Conservation (phyloP, 2,888 invertebrate genomes). For the Stenodema calcarata region DNA sequence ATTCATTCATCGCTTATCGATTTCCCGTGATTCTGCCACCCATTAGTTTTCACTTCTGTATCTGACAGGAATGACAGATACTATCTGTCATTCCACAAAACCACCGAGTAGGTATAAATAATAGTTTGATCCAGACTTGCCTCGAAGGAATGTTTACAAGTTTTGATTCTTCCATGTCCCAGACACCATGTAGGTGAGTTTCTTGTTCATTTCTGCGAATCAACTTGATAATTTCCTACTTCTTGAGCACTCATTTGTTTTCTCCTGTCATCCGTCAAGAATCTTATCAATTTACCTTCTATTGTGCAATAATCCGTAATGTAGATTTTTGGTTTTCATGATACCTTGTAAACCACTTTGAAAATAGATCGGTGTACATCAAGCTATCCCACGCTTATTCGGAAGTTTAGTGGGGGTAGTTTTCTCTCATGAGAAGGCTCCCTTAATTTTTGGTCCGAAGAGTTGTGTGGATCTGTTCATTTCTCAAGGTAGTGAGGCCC, state of each 20-base stretch:
- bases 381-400: too few species aligned
- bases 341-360: too few species aligned
- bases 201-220: not conserved
- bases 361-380: too few species aligned
- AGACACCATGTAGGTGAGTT: not conserved
- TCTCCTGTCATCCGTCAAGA: not conserved
- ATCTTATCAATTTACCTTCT: not conserved
- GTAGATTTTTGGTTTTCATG: too few species aligned
- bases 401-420: too few species aligned
- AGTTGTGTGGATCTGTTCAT: slow-evolving; percentile 23
- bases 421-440: not conserved
- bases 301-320: not conserved
- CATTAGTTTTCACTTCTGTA: not conserved
- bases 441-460: not conserved
- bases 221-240: too few species aligned
- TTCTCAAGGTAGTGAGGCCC: slow-evolving; percentile 33
- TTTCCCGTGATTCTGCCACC: not conserved
- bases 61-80: too few species aligned
- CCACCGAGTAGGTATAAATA: not conserved
- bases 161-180: not conserved
- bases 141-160: not conserved
- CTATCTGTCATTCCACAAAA: not conserved
- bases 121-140: not conserved
- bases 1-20: not conserved
- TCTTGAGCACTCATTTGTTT: not conserved